Conservation (phyloP, 2,888 invertebrate genomes). For the Philereme vetulata region DNA sequence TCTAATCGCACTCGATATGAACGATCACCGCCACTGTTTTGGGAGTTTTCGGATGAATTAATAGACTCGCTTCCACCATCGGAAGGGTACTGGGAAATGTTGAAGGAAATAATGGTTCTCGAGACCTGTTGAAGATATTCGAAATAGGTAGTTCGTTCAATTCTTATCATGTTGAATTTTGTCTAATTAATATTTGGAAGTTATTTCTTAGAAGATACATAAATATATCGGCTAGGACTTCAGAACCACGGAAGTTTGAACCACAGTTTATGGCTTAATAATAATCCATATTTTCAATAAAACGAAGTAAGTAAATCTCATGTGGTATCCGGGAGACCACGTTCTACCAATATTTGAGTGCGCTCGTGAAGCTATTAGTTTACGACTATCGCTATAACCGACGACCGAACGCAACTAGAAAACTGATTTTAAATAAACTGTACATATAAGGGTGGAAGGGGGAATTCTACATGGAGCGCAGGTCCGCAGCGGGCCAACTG, state of each 20-base stretch:
- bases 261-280: slow-evolving; percentile 12
- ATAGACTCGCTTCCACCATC: slow-evolving; percentile 33
- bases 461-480: too few relatives aligned
- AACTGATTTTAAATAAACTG: slow-evolving; percentile 37
- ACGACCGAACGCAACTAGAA: slow-evolving; percentile 44
- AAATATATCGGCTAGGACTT: too few relatives aligned
- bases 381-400: slow-evolving; percentile 54
- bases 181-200: slow-evolving; percentile 5
- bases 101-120: slow-evolving; percentile 30
- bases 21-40: slow-evolving; percentile 54
- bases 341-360: slow-evolving; percentile 73
- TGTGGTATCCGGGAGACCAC: slow-evolving; percentile 61
- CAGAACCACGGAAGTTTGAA: background rate
- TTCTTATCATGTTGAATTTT: slow-evolving; percentile 13
- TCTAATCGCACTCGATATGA: slow-evolving; percentile 64
- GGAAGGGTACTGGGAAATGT: slow-evolving; percentile 24
- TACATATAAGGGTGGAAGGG: too few relatives aligned
- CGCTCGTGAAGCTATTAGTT: slow-evolving; percentile 66
- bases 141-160: slow-evolving; percentile 5
- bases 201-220: background rate
- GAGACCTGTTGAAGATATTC: slow-evolving; percentile 27
- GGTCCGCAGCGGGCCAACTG: too few relatives aligned
- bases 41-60: slow-evolving; percentile 42
- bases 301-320: slow-evolving; percentile 63
- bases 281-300: slow-evolving; percentile 56